These are phyloP conservation scores for Seriola quinqueradiata DNA, from an alignment of 2,113 vertebrate genomes.

Conservation along the genomic window DNA sequence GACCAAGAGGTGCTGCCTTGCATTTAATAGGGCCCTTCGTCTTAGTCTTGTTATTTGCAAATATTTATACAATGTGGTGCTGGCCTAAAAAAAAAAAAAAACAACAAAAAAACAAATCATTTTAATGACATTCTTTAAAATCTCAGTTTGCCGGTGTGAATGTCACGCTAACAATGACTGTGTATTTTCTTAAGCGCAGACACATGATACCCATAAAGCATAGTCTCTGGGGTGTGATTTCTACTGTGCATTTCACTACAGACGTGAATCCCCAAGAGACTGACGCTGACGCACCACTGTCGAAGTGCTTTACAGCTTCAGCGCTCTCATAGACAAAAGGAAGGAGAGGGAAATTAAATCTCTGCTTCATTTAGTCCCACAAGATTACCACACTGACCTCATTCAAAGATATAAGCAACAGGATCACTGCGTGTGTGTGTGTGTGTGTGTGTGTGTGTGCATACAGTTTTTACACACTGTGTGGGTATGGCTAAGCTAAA, in stretches of 20 bases:
- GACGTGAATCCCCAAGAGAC: slow-evolving; percentile 9
- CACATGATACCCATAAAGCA: not conserved
- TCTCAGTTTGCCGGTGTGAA: not conserved
- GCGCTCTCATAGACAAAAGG: not conserved
- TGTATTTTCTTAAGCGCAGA: not conserved
- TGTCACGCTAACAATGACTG: not conserved
- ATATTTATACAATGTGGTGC: not conserved
- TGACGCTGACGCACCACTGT: slow-evolving; percentile 14
- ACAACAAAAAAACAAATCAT: no score
- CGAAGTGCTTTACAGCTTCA: not conserved
- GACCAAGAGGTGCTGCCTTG: not conserved
- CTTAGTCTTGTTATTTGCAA: not conserved
- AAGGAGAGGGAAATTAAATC: slow-evolving; percentile 37
- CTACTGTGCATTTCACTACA: not conserved
- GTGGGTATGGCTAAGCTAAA: not conserved
- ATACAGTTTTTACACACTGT: not conserved
- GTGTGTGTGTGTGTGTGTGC: not conserved
- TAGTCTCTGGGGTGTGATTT: not conserved
- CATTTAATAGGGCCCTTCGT: not conserved
- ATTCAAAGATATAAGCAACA: not conserved
- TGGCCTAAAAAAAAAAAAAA: no score
- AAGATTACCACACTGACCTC: slow-evolving; percentile 8
- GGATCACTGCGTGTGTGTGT: not conserved
- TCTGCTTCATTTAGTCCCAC: slow-evolving; percentile 18
- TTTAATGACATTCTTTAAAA: not conserved